Percentiles rank a stretch among this genome's conserved stretches.
Conservation (phyloP, 2,797 vertebrate genomes). For the Sandelia bainsii region DNA sequence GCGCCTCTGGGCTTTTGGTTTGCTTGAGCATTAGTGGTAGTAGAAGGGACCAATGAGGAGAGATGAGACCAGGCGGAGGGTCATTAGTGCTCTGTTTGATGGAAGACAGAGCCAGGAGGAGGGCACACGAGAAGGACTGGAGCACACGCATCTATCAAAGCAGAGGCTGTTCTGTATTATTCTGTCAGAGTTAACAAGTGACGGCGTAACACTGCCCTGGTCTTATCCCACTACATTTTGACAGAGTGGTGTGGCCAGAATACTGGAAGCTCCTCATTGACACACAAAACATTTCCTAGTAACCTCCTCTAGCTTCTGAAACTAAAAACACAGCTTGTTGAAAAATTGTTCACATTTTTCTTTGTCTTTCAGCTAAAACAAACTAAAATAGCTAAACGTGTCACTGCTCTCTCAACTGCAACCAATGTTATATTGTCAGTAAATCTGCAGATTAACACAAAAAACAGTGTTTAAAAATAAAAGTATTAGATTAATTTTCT, state of each 20-base stretch:
- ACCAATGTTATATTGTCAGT: too few relatives aligned
- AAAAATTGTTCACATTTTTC: too few relatives aligned
- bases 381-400: too few relatives aligned
- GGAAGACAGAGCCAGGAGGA: slow-evolving; percentile 43
- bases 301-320: not conserved
- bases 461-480: not conserved
- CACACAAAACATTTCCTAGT: not conserved
- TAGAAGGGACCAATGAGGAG: slow-evolving; percentile 49
- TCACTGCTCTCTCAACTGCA: too few relatives aligned
- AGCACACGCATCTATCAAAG: slow-evolving; percentile 1
- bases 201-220: not conserved
- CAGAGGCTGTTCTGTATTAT: slow-evolving; percentile 13
- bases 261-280: not conserved
- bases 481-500: not conserved
- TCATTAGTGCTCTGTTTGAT: slow-evolving; percentile 69
- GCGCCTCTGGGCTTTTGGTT: slow-evolving; percentile 24
- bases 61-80: slow-evolving; percentile 51
- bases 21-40: slow-evolving; percentile 18
- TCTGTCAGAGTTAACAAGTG: slow-evolving; percentile 29
- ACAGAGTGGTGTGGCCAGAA: not conserved
- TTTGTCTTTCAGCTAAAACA: too few relatives aligned
- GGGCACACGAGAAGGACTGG: slow-evolving; percentile 10
- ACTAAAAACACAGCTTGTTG: not conserved
- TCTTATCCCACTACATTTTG: not conserved
- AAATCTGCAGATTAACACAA: too few relatives aligned